phyloP scores from a whole-genome alignment of 1,140 invertebrate genomes.

The Scaptodrosophila lebanonensis region DNA sequence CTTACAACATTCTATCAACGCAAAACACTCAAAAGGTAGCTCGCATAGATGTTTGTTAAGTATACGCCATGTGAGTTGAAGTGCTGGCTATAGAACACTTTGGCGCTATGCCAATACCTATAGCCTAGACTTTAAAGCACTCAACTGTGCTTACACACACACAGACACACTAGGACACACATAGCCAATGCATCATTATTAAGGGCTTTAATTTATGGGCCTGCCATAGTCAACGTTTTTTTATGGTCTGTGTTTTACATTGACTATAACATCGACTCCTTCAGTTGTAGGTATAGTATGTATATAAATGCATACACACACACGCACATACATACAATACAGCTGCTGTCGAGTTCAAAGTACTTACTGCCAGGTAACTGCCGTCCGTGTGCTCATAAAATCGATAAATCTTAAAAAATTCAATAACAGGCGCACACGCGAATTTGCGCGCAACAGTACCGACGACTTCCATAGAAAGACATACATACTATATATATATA shows the following conservation, averaged over 20 bases:
- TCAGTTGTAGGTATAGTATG: too few relatives aligned
- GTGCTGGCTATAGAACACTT: slow-evolving; percentile 13
- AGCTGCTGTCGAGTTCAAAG: slow-evolving; percentile 64
- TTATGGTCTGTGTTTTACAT: slow-evolving; percentile 70
- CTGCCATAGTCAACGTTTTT: slow-evolving; percentile 43
- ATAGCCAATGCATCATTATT: slow-evolving; percentile 66
- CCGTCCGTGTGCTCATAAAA: slow-evolving; percentile 55
- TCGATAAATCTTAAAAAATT: slow-evolving; percentile 75
- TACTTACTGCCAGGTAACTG: slow-evolving; percentile 26
- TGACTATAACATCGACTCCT: slow-evolving; percentile 61
- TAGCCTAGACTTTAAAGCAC: slow-evolving; percentile 26
- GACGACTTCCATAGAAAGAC: too few relatives aligned
- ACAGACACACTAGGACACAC: slow-evolving; percentile 1
- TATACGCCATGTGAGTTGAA: background rate
- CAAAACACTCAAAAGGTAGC: background rate
- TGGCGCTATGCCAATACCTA: slow-evolving; percentile 5
- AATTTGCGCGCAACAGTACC: too few relatives aligned
- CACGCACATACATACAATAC: slow-evolving; percentile 11
- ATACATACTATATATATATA: too few relatives aligned
- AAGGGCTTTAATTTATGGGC: slow-evolving; percentile 67
- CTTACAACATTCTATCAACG: too few relatives aligned
- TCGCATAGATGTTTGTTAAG: slow-evolving; percentile 4
- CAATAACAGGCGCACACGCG: slow-evolving; percentile 65
- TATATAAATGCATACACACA: too few relatives aligned
- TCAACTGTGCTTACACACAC: slow-evolving; percentile 6